Evolutionary conservation across 2,888 invertebrate species (phyloP), one percentile per base, ranked within the genome.

Genomic region (Epinotia nisella): DNA sequence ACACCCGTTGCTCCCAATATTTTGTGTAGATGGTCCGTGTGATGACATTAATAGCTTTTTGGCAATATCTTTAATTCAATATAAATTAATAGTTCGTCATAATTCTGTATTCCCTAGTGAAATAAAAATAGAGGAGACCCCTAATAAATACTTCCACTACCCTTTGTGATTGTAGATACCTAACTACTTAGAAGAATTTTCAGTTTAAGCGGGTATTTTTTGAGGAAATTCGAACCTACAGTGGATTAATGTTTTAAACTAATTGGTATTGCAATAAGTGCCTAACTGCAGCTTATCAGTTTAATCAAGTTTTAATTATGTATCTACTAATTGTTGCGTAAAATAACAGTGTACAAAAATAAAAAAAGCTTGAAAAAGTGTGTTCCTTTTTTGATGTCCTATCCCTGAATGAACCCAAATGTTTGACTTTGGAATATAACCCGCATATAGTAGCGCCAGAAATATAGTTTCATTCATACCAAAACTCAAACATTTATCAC

Each of bases 341-440:
- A 69, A 66, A 86, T 91, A 93, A 92, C 86, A 89, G 83, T 89
- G 91, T 92, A 91, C 89, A 92, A 92, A 92, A 91, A 90, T 91
- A 90, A 93, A 89, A 35, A 72, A 92, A 91, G 93, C 93, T 93
- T 92, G 92, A 92, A 92, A 90, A 84, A 87, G 85, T 83, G 74
- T 72, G 74, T 39, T 80, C 78, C 45, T 4, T 5, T 55, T 13
- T 35, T 49, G 15, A n/a, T n/a, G 3, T n/a, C n/a, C 15, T 0
- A n/a, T n/a, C 5, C n/a, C 49, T 1, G n/a, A 49, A 7, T 7
- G 49, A 7, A 49, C 3, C 41, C 11, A 9, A 35, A 35, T 35
- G 9, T 41, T 41, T 13, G 41, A 13, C 41, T 13, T 41, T 41
- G 41, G 1, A 41, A 13, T 41, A 41, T 41, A 35, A 9, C 9